These are phyloP conservation scores for Saturnia pavonia DNA, from an alignment of 2,888 invertebrate species.

Conservation along the genomic window DNA sequence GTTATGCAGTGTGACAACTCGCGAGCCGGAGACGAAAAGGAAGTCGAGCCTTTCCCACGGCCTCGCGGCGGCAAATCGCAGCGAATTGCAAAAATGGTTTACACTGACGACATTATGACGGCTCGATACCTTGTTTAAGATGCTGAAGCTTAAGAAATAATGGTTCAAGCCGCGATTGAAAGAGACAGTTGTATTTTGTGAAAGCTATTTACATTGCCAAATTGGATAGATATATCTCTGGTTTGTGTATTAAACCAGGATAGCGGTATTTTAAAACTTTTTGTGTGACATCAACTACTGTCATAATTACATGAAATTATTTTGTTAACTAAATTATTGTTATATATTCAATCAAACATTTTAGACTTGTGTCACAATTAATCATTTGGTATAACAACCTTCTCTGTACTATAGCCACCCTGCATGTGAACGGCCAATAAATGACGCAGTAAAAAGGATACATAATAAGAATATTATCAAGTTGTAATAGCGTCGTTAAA, in stretches of 20 bases:
- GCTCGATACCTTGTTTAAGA: slow-evolving; percentile 34
- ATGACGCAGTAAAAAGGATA: too few species aligned
- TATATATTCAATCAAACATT: too few species aligned
- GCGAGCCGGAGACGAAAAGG: slow-evolving; percentile 38
- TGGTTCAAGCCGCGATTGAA: background rate
- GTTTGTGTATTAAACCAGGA: background rate
- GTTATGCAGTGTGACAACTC: slow-evolving; percentile 56
- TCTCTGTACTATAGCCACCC: too few species aligned
- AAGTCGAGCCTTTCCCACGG: slow-evolving; percentile 68
- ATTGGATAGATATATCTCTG: background rate
- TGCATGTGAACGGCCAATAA: background rate
- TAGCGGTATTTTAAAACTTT: background rate
- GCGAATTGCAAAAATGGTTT: slow-evolving; percentile 51
- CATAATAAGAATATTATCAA: too few species aligned
- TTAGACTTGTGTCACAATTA: too few species aligned
- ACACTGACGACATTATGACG: slow-evolving; percentile 48
- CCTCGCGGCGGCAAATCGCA: slow-evolving; percentile 49
- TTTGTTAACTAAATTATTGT: too few species aligned
- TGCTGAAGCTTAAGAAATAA: slow-evolving; percentile 26
- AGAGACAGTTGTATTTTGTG: background rate
- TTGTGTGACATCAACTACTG: background rate
- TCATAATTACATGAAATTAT: background rate
- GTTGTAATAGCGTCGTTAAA: background rate
- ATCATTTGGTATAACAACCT: too few species aligned
- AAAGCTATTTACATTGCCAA: background rate